These are phyloP conservation scores for Graptemys geographica DNA, from an alignment of 2,797 vertebrate genomes.

Conservation along the genomic window DNA sequence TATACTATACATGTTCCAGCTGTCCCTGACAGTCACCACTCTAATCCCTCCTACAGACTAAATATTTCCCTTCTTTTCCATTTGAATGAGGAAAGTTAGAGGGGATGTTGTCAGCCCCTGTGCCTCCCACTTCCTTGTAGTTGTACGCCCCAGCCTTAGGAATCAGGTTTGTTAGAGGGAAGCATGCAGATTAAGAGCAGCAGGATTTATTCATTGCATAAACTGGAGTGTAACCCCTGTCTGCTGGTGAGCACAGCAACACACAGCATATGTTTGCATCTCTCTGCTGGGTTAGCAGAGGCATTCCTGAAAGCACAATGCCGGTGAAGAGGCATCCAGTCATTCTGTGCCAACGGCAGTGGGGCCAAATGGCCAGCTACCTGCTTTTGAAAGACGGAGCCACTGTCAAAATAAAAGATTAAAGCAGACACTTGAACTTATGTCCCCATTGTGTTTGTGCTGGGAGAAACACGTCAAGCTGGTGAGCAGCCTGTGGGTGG, in stretches of 20 bases:
- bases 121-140: conserved; percentile 24
- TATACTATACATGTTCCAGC: conserved; percentile 63
- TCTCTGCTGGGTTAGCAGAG: background rate
- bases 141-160: conserved; percentile 54
- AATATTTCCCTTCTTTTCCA: conserved; percentile 35
- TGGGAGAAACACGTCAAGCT: conserved; percentile 34
- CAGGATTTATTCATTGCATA: background rate
- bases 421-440: conserved; percentile 1
- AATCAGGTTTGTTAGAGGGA: conserved; percentile 32
- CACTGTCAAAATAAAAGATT: background rate
- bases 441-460: conserved; percentile 53
- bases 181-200: background rate
- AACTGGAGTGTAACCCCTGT: background rate
- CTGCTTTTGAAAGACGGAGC: background rate
- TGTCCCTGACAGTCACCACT: conserved; percentile 63
- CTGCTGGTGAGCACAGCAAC: background rate
- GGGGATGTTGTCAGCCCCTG: conserved; percentile 26
- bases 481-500: conserved; percentile 31
- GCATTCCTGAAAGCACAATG: background rate
- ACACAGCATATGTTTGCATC: background rate
- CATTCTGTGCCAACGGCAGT: background rate
- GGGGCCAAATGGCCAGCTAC: background rate
- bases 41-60: conserved; percentile 35
- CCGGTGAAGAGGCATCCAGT: rapidly evolving
- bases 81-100: conserved; percentile 42